Conservation (phyloP, 2,888 invertebrate species). For the Metellina segmentata region DNA sequence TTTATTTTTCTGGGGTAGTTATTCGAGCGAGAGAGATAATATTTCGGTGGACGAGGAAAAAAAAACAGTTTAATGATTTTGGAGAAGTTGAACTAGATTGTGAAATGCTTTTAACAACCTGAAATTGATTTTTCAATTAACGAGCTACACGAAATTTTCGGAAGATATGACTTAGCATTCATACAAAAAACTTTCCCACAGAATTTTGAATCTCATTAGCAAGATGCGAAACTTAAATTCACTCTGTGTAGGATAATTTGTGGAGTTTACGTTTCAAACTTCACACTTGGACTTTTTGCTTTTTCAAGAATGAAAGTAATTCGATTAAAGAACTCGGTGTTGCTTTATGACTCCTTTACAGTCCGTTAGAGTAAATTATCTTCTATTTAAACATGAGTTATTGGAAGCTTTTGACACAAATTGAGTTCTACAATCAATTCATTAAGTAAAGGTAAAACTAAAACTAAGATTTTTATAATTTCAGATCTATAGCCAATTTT, state of each 20-base stretch:
- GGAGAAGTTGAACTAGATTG: conserved; percentile 18
- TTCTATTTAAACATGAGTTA: background rate
- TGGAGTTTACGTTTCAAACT: conserved; percentile 8
- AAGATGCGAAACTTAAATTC: conserved; percentile 18
- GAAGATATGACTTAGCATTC: conserved; percentile 22
- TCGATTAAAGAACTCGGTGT: conserved; percentile 25
- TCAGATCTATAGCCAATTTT: too few species aligned
- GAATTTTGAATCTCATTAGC: conserved; percentile 33
- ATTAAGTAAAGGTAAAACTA: too few species aligned
- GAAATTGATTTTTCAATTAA: conserved; percentile 42
- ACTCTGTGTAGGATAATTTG: conserved; percentile 19
- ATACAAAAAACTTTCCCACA: background rate
- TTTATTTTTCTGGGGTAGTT: conserved; percentile 17
- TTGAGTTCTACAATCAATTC: too few species aligned
- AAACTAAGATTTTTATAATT: too few species aligned
- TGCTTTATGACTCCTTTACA: background rate
- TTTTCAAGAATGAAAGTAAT: background rate
- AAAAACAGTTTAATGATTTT: conserved; percentile 22
- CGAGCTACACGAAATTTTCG: conserved; percentile 12
- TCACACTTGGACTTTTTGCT: conserved; percentile 4
- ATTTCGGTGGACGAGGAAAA: conserved; percentile 9
- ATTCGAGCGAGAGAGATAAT: conserved; percentile 11
- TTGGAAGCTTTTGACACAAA: too few species aligned
- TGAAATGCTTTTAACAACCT: conserved; percentile 9
- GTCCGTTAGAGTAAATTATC: conserved; percentile 12